Evolutionary conservation across 2,797 vertebrate species (phyloP), one percentile per base, ranked within the genome.

Genomic region (Sparidentex hasta): DNA sequence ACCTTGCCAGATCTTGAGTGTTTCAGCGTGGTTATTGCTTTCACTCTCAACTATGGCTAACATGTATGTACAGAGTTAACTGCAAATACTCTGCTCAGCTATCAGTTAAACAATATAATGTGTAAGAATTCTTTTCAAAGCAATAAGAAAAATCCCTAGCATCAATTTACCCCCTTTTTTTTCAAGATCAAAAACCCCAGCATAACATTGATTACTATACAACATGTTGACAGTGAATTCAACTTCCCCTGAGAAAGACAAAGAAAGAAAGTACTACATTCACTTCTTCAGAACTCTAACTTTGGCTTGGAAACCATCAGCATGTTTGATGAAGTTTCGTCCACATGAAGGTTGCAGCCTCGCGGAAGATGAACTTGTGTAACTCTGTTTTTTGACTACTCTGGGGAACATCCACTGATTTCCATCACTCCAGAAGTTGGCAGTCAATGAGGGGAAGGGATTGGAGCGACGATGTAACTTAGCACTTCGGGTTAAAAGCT

Each of bases 21-120:
- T 72, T 85, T 85, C 48, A 82, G 85, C 85, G 68, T 3, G 7
- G 46, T 66, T 47, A 29, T 27, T 76, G 78, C 86, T 83, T 74
- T 75, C 70, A 82, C 86, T 84, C 87, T 89, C 87, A 93, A 89
- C 76, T 80, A 56, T 70, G 87, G 87, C 87, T 82, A 80, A 90
- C 76, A 88, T 83, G 65, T 84, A 85, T 88, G 61, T 80, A 89
- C 81, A 90, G 76, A 87, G 78, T 76, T 69, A 70, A 85, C 44
- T 83, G 52, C 56, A 77, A 85, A 72, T 38, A 76, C 65, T 76
- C 74, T 77, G 63, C 29, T 52, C 43, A 68, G 62, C 67, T 66
- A 66, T 38, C 46, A 72, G 51, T 33, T 56, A 66, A 71, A 75
- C 74, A 33, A 66, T 29, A 21, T 23, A 64, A 79, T 29, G 56